These are phyloP conservation scores for Parazoanthus atlanticus DNA, from an alignment of 92 coral and sea anemone genomes.

Conservation along the genomic window DNA sequence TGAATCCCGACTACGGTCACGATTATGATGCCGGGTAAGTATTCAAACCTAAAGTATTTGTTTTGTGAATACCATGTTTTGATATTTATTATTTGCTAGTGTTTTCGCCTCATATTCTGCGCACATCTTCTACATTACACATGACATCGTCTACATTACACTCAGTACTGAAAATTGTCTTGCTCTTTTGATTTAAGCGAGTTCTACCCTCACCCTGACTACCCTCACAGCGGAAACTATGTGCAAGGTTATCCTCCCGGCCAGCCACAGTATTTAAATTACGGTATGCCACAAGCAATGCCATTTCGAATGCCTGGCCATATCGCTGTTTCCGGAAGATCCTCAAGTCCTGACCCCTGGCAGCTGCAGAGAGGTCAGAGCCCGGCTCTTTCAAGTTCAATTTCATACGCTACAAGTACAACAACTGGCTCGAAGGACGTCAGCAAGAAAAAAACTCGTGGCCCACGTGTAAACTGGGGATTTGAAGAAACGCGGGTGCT, in stretches of 20 bases:
- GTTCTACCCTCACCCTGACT: conserved; percentile 18
- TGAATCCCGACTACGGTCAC: conserved; percentile 29
- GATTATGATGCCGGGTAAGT: conserved; percentile 37
- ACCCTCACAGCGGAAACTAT: conserved; percentile 27
- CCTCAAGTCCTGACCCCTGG: conserved; percentile 18
- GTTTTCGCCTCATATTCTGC: conserved; percentile 52
- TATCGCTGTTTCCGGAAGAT: conserved; percentile 16
- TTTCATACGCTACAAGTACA: conserved; percentile 15
- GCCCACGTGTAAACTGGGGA: conserved; percentile 40
- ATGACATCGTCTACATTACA: conserved; percentile 48
- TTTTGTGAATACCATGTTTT: conserved; percentile 35
- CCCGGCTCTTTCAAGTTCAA: conserved; percentile 9
- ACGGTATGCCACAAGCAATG: conserved; percentile 13
- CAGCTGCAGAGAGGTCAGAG: conserved; percentile 20
- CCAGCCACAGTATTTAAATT: conserved; percentile 13
- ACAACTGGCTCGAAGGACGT: conserved; percentile 21
- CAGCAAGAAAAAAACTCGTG: conserved; percentile 13
- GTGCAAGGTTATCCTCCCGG: conserved; percentile 16
- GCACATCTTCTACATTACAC: conserved; percentile 52
- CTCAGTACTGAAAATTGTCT: conserved; percentile 21
- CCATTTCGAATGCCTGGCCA: conserved; percentile 12
- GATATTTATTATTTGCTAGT: conserved; percentile 32
- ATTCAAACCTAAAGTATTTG: conserved; percentile 35
- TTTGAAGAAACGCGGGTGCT: conserved; percentile 10
- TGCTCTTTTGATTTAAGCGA: conserved; percentile 19